These are phyloP conservation scores for Phthorimaea operculella DNA, from an alignment of 1,140 invertebrate genomes.

Conservation along the genomic window DNA sequence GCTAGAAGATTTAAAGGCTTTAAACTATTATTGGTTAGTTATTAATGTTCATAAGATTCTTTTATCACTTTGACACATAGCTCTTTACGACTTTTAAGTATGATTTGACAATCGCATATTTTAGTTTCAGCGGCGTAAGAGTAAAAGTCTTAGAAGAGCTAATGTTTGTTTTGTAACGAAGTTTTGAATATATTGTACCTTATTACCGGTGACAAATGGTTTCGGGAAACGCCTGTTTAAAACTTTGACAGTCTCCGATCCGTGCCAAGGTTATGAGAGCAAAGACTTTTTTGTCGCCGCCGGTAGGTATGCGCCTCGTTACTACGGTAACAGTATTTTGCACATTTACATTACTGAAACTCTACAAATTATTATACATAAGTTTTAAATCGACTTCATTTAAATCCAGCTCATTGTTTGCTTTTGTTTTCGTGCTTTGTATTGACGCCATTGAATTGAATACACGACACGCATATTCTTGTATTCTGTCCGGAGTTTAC, in stretches of 20 bases:
- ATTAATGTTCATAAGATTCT: not conserved
- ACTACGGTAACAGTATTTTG: not conserved
- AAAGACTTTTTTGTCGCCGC: not conserved
- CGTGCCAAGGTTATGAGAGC: slow-evolving; percentile 25
- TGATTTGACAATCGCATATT: not conserved
- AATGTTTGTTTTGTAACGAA: not conserved
- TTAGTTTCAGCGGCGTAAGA: not conserved
- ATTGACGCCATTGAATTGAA: too few relatives aligned
- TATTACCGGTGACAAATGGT: slow-evolving; percentile 25
- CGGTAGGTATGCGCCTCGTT: slow-evolving; percentile 1
- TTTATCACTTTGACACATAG: slow-evolving; percentile 13
- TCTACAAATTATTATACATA: too few relatives aligned
- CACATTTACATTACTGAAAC: too few relatives aligned
- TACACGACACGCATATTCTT: too few relatives aligned
- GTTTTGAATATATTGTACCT: slow-evolving; percentile 9
- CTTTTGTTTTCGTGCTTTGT: too few relatives aligned
- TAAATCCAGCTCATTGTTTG: too few relatives aligned
- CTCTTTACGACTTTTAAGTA: not conserved
- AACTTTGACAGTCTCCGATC: slow-evolving; percentile 22
- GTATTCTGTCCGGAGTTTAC: not conserved
- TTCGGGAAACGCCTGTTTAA: slow-evolving; percentile 24
- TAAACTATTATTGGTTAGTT: slow-evolving; percentile 10
- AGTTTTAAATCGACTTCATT: too few relatives aligned
- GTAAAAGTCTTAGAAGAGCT: not conserved
- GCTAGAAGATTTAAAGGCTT: not conserved